Conservation (phyloP, 1,140 invertebrate species). For the Cydia pomonella region DNA sequence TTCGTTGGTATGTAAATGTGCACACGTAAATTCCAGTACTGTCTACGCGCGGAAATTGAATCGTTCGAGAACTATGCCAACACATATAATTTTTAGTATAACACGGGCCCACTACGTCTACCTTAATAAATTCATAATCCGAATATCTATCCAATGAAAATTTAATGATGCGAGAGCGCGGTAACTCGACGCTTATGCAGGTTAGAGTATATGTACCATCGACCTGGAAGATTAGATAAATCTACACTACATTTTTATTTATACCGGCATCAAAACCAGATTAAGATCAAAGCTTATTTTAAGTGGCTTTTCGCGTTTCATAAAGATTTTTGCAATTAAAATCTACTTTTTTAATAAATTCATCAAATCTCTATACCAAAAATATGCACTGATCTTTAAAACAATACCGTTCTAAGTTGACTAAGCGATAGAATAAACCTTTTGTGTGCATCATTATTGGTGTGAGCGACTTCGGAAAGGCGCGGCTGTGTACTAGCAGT, state of each 20-base stretch:
- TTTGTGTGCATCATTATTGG: slow-evolving; percentile 41
- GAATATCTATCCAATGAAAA: slow-evolving; percentile 14
- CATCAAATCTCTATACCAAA: too few relatives aligned
- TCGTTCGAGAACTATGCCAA: slow-evolving; percentile 70
- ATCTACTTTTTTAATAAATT: too few relatives aligned
- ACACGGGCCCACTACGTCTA: slow-evolving; percentile 42
- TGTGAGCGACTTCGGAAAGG: slow-evolving; percentile 36
- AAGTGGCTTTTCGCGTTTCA: too few relatives aligned
- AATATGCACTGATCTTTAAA: too few relatives aligned
- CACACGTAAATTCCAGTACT: slow-evolving; percentile 73
- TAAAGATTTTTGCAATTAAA: too few relatives aligned
- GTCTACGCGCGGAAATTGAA: slow-evolving; percentile 77
- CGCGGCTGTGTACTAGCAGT: slow-evolving; percentile 50
- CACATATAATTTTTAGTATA: slow-evolving; percentile 69
- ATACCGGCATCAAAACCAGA: too few relatives aligned
- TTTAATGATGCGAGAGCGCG: slow-evolving; percentile 6
- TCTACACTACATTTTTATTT: too few relatives aligned
- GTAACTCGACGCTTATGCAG: not conserved
- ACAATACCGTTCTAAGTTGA: not conserved
- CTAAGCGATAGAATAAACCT: slow-evolving; percentile 35
- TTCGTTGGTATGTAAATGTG: slow-evolving; percentile 73
- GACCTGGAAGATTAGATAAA: too few relatives aligned
- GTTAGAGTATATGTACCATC: not conserved
- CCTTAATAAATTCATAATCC: slow-evolving; percentile 29
- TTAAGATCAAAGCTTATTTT: too few relatives aligned